Conservation (phyloP, 2,797 vertebrate species). For the Anomalospiza imberbis region DNA sequence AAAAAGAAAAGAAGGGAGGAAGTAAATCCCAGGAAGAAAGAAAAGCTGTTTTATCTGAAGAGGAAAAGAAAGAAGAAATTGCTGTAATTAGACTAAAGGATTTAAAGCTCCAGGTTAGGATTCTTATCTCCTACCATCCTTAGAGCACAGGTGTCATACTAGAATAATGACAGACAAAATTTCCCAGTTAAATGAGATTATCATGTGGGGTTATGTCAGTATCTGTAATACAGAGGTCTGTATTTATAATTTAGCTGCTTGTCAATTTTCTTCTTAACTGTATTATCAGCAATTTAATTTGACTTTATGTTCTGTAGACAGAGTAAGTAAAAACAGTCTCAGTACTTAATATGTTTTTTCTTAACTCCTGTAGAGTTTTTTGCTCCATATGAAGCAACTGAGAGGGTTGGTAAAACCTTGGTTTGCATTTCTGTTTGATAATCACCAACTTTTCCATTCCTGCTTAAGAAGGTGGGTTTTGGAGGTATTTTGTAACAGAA, state of each 20-base stretch:
- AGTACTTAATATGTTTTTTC: background rate
- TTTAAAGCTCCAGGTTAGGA: background rate
- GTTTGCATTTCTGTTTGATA: background rate
- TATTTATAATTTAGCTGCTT: background rate
- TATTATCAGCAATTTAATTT: background rate
- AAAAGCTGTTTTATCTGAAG: background rate
- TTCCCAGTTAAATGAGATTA: background rate
- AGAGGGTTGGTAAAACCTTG: background rate
- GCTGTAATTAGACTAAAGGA: background rate
- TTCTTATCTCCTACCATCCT: background rate
- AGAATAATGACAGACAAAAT: background rate
- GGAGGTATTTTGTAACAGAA: background rate
- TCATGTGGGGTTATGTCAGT: background rate
- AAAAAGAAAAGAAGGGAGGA: too few species aligned
- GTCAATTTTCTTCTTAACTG: background rate
- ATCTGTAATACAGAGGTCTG: background rate
- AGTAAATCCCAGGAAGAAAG: background rate
- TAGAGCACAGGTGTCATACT: background rate
- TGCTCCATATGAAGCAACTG: accelerated
- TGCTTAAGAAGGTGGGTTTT: background rate
- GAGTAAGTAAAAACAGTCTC: background rate
- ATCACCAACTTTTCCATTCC: background rate
- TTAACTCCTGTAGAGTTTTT: background rate
- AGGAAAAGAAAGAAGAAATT: background rate
- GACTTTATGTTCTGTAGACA: accelerated